phyloP scores from a whole-genome alignment of 1,140 invertebrate genomes.

The Euborellia annulipes region DNA sequence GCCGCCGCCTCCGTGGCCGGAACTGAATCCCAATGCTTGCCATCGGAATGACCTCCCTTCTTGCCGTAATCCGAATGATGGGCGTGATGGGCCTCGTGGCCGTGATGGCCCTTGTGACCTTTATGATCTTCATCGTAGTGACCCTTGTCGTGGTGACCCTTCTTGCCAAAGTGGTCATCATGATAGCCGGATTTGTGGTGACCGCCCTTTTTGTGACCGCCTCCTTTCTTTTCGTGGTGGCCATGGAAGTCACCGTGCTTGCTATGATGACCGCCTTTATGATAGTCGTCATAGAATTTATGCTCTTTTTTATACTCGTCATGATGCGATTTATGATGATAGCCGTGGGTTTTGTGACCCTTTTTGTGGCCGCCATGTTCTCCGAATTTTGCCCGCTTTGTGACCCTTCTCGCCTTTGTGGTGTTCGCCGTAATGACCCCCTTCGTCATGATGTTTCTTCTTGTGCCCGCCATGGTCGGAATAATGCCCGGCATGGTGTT shows the following conservation, averaged over 20 bases:
- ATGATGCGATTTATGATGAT: constrained; percentile 45
- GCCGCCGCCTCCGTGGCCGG: no score
- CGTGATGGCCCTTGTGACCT: no score
- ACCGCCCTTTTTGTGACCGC: constrained; percentile 50
- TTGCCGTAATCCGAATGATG: no score
- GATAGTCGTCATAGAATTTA: constrained; percentile 65
- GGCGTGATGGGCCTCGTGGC: no score
- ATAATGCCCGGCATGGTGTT: constrained; percentile 46
- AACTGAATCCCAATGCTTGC: no score
- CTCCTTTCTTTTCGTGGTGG: constrained; percentile 48
- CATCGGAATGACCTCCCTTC: no score
- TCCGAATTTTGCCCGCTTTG: constrained; percentile 52
- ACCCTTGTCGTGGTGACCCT: no score
- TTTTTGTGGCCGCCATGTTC: constrained; percentile 44
- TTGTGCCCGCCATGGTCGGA: constrained; percentile 56
- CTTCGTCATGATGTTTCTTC: constrained; percentile 57
- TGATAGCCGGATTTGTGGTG: no score
- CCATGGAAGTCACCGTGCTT: constrained; percentile 53
- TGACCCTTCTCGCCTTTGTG: constrained; percentile 56
- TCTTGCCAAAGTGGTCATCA: no score
- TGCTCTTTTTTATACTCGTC: constrained; percentile 70
- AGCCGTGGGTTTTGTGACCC: constrained; percentile 43
- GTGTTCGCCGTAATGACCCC: constrained; percentile 45
- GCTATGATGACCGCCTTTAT: constrained; percentile 50
- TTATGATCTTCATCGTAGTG: no score